phyloP scores from a whole-genome alignment of 2,113 vertebrate species.

The Mastomys coucha region DNA sequence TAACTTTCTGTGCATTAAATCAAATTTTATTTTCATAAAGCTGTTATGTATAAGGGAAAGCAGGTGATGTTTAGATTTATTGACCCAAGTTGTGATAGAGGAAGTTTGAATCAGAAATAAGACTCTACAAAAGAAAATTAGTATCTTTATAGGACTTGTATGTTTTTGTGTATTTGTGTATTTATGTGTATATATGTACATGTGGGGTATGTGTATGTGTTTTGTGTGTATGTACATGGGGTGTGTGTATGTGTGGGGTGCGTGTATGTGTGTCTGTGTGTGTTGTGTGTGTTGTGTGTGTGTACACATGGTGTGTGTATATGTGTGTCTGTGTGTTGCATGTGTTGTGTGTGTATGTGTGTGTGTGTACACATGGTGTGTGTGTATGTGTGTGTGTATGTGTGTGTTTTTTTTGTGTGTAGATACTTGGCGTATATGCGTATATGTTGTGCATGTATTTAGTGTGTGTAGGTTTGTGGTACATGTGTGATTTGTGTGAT shows the following conservation, averaged over 20 bases:
- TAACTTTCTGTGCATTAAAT: neutral
- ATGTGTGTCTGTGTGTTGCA: neutral
- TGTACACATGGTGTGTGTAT: neutral
- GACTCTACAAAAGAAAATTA: neutral
- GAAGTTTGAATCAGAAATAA: neutral
- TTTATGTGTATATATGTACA: neutral
- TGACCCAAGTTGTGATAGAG: neutral
- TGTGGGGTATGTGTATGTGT: neutral
- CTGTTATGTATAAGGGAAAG: neutral
- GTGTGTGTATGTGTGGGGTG: neutral
- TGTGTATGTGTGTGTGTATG: neutral
- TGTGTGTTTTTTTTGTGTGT: no score
- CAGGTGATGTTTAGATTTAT: neutral
- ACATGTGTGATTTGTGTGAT: no score
- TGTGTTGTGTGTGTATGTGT: neutral
- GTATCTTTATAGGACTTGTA: neutral
- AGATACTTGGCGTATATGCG: no score
- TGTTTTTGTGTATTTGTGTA: neutral
- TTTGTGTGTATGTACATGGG: neutral
- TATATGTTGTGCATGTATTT: fast-evolving
- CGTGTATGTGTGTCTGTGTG: neutral
- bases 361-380: neutral
- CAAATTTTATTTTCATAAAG: constrained; percentile 13
- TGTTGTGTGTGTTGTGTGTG: neutral
- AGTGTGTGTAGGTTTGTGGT: no score